Percentiles rank a stretch among this genome's conserved stretches.
Conservation (phyloP, 2,113 vertebrate genomes). For the Merops nubicus region DNA sequence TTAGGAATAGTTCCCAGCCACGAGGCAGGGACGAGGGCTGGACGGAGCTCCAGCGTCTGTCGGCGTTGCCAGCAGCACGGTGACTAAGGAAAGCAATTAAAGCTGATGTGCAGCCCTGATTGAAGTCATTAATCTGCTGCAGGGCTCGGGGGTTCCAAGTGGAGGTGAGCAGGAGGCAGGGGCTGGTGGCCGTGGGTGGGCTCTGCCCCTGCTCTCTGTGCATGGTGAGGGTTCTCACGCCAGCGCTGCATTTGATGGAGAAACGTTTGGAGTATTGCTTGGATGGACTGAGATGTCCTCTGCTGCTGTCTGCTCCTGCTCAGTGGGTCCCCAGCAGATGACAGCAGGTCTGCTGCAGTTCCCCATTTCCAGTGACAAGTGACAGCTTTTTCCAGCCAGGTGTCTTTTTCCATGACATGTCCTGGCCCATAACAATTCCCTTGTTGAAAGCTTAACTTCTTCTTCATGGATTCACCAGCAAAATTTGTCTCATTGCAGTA, state of each 20-base stretch:
- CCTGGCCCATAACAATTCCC: not conserved
- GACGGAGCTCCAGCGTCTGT: not conserved
- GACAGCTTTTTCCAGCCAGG: not conserved
- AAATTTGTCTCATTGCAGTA: not conserved
- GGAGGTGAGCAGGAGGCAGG: not conserved
- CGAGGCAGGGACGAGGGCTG: not conserved
- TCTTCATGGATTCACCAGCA: not conserved
- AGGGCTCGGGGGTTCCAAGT: not conserved
- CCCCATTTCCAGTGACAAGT: not conserved
- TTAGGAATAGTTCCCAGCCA: not conserved
- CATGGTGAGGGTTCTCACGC: not conserved
- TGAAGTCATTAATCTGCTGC: not conserved
- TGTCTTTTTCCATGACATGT: not conserved
- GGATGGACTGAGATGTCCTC: not conserved
- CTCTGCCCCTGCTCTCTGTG: not conserved
- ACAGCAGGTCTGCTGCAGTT: not conserved
- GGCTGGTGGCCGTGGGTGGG: not conserved
- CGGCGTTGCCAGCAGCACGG: accelerated
- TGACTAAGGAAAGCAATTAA: not conserved
- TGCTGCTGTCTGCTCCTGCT: not conserved
- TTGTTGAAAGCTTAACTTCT: not conserved
- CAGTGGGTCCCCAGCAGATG: not conserved
- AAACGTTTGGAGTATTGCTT: not conserved
- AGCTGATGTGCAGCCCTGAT: not conserved
- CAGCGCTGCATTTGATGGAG: not conserved